Percentiles rank a stretch among this genome's conserved stretches.
These are phyloP conservation scores for Rhinoptilus africanus DNA, from an alignment of 2,113 vertebrate genomes.

Conservation along the genomic window DNA sequence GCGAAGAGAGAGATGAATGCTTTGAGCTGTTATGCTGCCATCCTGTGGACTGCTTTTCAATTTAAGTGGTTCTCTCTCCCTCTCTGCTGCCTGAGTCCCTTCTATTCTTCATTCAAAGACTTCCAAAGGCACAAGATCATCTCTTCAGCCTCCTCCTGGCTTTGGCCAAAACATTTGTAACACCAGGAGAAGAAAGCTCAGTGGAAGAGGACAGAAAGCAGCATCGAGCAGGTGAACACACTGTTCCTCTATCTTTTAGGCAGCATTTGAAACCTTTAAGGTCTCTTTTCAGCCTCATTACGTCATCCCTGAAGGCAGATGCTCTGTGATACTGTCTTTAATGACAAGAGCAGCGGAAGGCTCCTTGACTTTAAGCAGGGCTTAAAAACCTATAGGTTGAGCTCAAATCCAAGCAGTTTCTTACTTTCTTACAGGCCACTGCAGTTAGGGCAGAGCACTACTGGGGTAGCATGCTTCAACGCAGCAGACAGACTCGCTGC, in stretches of 20 bases:
- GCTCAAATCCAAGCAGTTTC: background rate
- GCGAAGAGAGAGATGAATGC: background rate
- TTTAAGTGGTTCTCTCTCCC: background rate
- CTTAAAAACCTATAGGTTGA: background rate
- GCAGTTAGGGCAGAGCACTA: background rate
- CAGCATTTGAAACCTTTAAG: background rate
- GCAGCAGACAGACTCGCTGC: background rate
- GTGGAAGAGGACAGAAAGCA: background rate
- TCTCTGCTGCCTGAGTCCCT: background rate
- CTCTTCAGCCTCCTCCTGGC: background rate
- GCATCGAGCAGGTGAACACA: background rate
- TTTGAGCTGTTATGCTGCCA: conserved; percentile 56
- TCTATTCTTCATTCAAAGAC: background rate
- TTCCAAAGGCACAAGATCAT: background rate
- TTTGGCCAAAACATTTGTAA: background rate
- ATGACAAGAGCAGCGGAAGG: background rate
- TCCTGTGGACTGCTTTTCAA: conserved; percentile 30
- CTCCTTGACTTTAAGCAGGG: background rate
- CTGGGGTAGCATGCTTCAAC: background rate
- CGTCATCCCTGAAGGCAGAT: background rate
- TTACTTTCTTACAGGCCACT: background rate
- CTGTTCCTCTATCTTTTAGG: background rate
- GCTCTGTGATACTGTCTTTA: background rate
- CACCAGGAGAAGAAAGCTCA: background rate
- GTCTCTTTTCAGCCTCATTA: background rate